Base-by-base conservation (phyloP, 2,888 invertebrate species). In the Idaea dimidiata region DNA sequence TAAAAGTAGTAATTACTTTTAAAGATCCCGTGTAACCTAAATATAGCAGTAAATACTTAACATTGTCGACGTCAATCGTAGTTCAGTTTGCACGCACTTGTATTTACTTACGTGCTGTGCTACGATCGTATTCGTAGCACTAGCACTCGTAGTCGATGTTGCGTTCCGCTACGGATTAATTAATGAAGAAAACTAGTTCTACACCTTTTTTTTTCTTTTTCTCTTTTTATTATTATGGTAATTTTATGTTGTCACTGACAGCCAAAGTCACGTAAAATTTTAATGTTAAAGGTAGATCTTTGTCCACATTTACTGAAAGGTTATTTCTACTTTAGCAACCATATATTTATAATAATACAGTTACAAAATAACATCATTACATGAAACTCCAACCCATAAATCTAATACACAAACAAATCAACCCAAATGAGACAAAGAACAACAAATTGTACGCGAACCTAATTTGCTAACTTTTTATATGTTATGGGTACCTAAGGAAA, bases 401-500 rank as follows among this genome's bases (percentile, higher is more conserved):
- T 82, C 72, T 69, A 68, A 72, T 66, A 75, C 76, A 77, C 83
- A 84, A 83, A 83, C 83, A 84, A 84, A 84, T 84, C 84, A 83
- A 74, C 67, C 77, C 68, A 76, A 80, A 81, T 74, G 78, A 83
- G 77, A 76, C 76, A 75, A 76, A 74, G 71, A 81, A 79, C 78
- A 83, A 86, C 84, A 85, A 83, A 83, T 85, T 78, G 74, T 78
- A 76, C 79, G 79, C 82, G 74, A 79, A 80, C 80, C 82, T 90
- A 88, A 91, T 90, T 88, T 84, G 82, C 83, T 71, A 92, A 92
- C 85, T 91, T 91, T 89, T 90, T 89, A 89, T 89, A 89, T 90
- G 88, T 89, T 84, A 43, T 24, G 24, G n/a, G n/a, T 43, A 43
- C 43, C 43, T 43, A 43, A 24, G 24, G 24, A 24, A 24, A 14